Conservation (phyloP, 2,797 vertebrate genomes). For the Cynopterus sphinx region DNA sequence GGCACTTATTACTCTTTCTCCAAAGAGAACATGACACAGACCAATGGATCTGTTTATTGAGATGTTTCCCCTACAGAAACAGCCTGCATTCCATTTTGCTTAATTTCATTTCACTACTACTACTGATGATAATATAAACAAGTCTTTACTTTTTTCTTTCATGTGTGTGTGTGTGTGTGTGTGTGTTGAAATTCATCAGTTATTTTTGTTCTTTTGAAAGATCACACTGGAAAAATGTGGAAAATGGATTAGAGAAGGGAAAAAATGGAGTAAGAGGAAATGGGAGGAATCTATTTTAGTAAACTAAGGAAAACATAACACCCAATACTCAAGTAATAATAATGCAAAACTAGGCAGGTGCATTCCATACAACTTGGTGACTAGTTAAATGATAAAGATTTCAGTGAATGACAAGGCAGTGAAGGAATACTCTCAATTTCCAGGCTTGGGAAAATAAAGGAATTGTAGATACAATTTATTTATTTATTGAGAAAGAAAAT, state of each 20-base stretch:
- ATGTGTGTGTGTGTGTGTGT: not conserved
- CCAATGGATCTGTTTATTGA: not conserved
- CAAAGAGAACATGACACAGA: not conserved
- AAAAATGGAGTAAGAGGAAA: not conserved
- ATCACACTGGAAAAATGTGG: not conserved
- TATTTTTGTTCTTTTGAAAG: constrained; percentile 28
- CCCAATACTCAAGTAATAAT: not conserved
- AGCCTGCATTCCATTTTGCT: not conserved
- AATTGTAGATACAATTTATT: not conserved
- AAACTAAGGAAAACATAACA: not conserved
- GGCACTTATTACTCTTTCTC: not conserved
- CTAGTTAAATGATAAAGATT: not conserved
- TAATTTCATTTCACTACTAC: not conserved
- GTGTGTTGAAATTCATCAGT: not conserved
- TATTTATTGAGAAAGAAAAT: constrained; percentile 1
- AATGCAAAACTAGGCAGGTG: not conserved
- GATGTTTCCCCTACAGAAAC: not conserved
- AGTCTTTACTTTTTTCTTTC: not conserved
- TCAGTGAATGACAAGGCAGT: not conserved
- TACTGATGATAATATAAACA: not conserved
- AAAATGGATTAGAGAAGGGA: not conserved
- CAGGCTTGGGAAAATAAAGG: not conserved
- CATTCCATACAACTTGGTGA: not conserved
- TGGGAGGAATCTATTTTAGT: not conserved
- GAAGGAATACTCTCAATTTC: not conserved